A percentile compares a stretch with the other conserved stretches of the same genome.
phyloP scores from a whole-genome alignment of 2,113 vertebrate species.

The Paratilapia polleni region DNA sequence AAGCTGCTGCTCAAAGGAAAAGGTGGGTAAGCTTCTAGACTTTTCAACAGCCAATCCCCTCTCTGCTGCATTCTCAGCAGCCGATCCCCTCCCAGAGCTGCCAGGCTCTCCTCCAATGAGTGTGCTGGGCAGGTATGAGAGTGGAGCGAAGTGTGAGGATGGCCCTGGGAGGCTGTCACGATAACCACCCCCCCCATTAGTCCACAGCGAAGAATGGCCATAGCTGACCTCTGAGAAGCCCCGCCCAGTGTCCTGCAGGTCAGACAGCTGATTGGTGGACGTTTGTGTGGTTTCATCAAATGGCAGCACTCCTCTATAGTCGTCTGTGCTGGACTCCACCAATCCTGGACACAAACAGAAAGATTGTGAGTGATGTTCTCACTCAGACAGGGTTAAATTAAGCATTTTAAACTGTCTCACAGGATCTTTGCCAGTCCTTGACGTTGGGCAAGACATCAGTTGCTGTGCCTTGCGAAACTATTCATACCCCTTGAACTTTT shows the following conservation, averaged over 20 bases:
- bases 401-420: background rate
- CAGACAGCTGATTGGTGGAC: slow-evolving; percentile 33
- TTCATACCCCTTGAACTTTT: too few species aligned
- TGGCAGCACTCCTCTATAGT: slow-evolving; percentile 50
- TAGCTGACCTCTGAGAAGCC: slow-evolving; percentile 74
- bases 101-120: slow-evolving; percentile 14
- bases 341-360: slow-evolving; percentile 46
- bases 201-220: slow-evolving; percentile 58
- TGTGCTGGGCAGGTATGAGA: slow-evolving; percentile 18
- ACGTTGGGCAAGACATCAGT: background rate
- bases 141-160: slow-evolving; percentile 46
- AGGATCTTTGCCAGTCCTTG: background rate
- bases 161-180: slow-evolving; percentile 40
- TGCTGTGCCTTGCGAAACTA: background rate
- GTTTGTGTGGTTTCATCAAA: slow-evolving; percentile 50
- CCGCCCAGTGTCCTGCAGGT: slow-evolving; percentile 52
- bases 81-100: slow-evolving; percentile 21
- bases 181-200: slow-evolving; percentile 33
- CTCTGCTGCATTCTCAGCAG: slow-evolving; percentile 4
- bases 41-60: slow-evolving; percentile 9
- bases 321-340: slow-evolving; percentile 75
- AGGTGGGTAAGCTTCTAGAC: slow-evolving; percentile 10
- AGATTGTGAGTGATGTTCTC: background rate
- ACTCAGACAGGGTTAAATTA: background rate
- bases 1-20: slow-evolving; percentile 16